Percentiles rank a stretch among this genome's conserved stretches.
Evolutionary conservation across 2,888 invertebrate species (phyloP).

Genomic region (Neuroscelio doddi): DNA sequence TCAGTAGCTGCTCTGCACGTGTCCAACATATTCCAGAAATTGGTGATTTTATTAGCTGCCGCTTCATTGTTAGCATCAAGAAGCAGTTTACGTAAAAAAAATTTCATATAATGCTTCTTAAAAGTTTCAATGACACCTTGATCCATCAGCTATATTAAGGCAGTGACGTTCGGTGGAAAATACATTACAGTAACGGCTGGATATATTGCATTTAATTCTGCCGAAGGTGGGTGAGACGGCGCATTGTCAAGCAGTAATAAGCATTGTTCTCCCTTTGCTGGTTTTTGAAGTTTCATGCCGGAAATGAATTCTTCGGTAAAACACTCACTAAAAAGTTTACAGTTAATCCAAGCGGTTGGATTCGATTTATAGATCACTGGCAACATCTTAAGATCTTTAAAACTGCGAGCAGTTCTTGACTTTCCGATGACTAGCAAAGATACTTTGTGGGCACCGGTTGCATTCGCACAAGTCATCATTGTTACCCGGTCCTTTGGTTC

Average conservation of each 20-base stretch:
- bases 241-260: not conserved
- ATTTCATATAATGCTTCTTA: not conserved
- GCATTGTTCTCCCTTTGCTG: not conserved
- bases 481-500: conserved; percentile 49
- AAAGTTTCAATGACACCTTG: too few relatives aligned
- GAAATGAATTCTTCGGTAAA: not conserved
- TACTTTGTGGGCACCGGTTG: not conserved
- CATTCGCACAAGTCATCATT: conserved; percentile 1
- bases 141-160: too few relatives aligned
- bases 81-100: not conserved
- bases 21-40: not conserved
- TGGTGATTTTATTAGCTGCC: not conserved
- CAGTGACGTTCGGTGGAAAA: too few relatives aligned
- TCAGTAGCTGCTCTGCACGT: not conserved
- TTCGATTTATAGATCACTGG: not conserved
- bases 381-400: not conserved
- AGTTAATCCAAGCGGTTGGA: not conserved
- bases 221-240: not conserved
- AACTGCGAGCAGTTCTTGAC: not conserved
- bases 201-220: conserved; percentile 13
- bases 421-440: not conserved
- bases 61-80: not conserved
- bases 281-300: not conserved
- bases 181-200: too few relatives aligned
- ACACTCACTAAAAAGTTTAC: conserved; percentile 1